Conservation (phyloP, 2,888 invertebrate genomes). For the Leptinotarsa haldemani region DNA sequence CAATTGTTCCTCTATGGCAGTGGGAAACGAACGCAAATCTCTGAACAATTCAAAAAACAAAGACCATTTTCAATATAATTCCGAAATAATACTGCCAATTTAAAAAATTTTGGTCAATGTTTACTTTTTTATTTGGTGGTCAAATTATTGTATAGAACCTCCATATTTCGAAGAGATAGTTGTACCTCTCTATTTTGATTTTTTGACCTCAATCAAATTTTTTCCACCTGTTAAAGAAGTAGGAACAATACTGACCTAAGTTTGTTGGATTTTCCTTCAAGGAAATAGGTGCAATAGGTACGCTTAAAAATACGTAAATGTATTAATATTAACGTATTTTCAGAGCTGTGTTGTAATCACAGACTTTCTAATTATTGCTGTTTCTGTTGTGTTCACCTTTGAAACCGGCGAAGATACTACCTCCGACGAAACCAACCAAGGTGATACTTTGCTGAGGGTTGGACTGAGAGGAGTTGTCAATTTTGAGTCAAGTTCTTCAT, state of each 20-base stretch:
- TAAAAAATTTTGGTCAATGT: too few relatives aligned
- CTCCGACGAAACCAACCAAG: constrained; percentile 85
- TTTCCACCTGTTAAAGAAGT: background rate
- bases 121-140: too few relatives aligned
- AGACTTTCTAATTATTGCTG: constrained; percentile 81
- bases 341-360: constrained; percentile 88
- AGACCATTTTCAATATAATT: too few relatives aligned
- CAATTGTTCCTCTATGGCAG: too few relatives aligned
- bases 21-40: too few relatives aligned
- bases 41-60: too few relatives aligned
- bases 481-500: constrained; percentile 60
- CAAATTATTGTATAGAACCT: too few relatives aligned
- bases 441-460: constrained; percentile 78
- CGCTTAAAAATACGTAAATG: background rate
- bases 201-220: too few relatives aligned
- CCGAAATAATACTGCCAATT: too few relatives aligned
- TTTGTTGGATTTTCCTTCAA: background rate
- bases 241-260: background rate
- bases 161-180: too few relatives aligned
- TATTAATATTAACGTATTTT: constrained; percentile 41
- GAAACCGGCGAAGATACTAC: constrained; percentile 73
- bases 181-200: too few relatives aligned
- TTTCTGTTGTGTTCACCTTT: constrained; percentile 72
- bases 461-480: constrained; percentile 69
- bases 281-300: background rate